phyloP scores from a whole-genome alignment of 1,140 invertebrate species.

The Micrasema minimum region DNA sequence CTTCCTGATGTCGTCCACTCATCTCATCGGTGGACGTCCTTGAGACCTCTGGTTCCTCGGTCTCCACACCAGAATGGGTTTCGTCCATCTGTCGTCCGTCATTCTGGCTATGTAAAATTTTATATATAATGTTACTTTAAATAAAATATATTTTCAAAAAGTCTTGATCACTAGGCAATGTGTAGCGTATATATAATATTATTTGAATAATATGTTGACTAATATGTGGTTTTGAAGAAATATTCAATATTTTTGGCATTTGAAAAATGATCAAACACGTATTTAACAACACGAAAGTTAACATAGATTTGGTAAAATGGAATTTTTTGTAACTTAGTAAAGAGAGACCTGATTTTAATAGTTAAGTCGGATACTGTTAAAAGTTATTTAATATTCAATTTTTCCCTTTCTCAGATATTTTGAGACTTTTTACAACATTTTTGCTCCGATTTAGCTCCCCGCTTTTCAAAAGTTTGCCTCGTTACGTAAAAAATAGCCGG shows the following conservation, averaged over 20 bases:
- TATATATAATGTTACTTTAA: neutral
- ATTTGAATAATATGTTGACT: too few species aligned
- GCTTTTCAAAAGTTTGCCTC: constrained; percentile 7
- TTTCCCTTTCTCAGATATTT: neutral
- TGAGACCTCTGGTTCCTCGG: too few species aligned
- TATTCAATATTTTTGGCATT: too few species aligned
- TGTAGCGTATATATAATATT: neutral
- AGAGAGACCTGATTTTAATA: neutral
- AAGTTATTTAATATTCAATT: neutral
- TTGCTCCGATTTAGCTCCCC: neutral
- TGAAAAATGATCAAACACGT: too few species aligned
- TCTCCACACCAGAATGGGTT: too few species aligned
- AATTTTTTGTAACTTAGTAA: neutral
- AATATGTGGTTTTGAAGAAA: too few species aligned
- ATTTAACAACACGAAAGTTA: too few species aligned
- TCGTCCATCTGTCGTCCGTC: too few species aligned
- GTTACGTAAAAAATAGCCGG: neutral
- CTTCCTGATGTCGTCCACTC: too few species aligned
- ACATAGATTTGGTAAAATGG: too few species aligned
- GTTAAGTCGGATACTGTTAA: neutral
- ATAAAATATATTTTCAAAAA: neutral
- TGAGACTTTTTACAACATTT: neutral
- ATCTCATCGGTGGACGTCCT: too few species aligned
- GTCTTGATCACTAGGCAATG: neutral
- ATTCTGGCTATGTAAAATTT: constrained; percentile 15